Conservation (phyloP, 2,113 vertebrate species). For the Daboia siamensis region DNA sequence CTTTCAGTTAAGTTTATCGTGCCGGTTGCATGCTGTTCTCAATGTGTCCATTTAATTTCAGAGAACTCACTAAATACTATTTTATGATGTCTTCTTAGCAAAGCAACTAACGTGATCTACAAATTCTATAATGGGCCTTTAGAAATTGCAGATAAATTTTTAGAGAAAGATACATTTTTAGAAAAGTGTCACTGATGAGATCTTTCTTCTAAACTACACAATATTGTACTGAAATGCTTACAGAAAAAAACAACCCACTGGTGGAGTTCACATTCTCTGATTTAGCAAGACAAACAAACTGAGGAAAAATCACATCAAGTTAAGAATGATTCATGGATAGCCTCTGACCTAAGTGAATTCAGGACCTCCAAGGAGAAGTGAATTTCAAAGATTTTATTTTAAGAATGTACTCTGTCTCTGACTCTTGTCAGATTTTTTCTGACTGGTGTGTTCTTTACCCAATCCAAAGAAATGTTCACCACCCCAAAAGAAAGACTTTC, state of each 20-base stretch:
- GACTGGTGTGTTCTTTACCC: neutral
- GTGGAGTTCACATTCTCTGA: neutral
- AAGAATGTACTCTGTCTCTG: neutral
- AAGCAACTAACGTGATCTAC: too few relatives aligned
- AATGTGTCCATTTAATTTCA: neutral
- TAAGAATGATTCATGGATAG: neutral
- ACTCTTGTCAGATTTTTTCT: neutral
- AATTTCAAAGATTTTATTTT: neutral
- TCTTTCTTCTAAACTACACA: neutral
- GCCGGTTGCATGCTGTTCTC: neutral
- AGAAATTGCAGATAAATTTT: neutral
- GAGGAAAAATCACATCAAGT: neutral
- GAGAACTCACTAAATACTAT: neutral
- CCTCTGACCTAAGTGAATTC: neutral
- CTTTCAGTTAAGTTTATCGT: neutral
- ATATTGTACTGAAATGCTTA: neutral
- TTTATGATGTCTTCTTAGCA: neutral
- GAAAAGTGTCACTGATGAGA: neutral
- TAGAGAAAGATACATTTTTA: neutral
- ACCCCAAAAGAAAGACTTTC: neutral
- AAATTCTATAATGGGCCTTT: neutral
- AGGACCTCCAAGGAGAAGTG: neutral
- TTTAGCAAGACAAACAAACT: neutral
- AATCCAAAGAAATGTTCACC: neutral
- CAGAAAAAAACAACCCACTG: neutral